A percentile compares a stretch with the other conserved stretches of the same genome.
These are phyloP conservation scores for Noctua fimbriata DNA, from an alignment of 2,888 invertebrate species.

Conservation along the genomic window DNA sequence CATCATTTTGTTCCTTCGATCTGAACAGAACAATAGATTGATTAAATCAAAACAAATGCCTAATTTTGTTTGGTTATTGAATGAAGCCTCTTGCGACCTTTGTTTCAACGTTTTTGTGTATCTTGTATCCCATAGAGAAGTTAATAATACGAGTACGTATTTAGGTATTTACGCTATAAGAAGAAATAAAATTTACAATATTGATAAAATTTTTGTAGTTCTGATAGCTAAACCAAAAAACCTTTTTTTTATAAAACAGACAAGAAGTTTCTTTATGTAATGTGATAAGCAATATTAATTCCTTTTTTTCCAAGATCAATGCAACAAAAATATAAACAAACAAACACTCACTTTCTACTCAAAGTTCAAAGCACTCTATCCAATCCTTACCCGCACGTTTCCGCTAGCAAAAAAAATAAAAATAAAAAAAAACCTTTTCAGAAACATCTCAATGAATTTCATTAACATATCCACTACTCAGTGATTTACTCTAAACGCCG, in stretches of 20 bases:
- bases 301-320: neutral
- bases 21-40: conserved; percentile 18
- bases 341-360: neutral
- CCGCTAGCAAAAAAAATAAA: neutral
- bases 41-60: conserved; percentile 26
- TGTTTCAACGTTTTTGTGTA: neutral
- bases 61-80: conserved; percentile 16
- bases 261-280: neutral
- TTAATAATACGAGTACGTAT: neutral
- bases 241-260: neutral
- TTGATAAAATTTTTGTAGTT: neutral
- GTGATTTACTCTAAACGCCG: conserved; percentile 44
- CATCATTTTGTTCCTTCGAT: conserved; percentile 12
- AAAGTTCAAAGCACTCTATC: neutral
- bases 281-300: neutral
- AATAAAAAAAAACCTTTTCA: conserved; percentile 9
- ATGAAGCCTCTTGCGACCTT: neutral
- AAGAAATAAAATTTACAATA: neutral
- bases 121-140: neutral
- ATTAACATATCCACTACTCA: conserved; percentile 35
- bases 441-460: conserved; percentile 18
- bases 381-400: neutral
- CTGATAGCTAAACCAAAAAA: neutral
- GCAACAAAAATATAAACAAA: neutral
- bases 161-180: neutral